Percentiles rank a stretch among this genome's conserved stretches.
phyloP scores from a whole-genome alignment of 2,797 vertebrate species.

The Columba guinea region DNA sequence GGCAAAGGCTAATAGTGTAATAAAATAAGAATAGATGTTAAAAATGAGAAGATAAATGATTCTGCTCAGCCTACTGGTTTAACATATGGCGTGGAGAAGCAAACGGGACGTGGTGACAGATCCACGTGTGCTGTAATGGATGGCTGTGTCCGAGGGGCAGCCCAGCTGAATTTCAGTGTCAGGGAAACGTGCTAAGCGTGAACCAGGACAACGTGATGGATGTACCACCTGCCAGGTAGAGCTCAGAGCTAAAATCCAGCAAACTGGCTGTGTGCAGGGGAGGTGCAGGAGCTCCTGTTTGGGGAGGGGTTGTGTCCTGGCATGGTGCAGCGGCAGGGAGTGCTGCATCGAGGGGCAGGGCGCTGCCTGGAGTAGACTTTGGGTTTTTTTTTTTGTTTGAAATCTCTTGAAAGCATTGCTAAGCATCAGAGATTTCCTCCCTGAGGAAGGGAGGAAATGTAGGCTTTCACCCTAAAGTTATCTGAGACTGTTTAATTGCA shows the following conservation, averaged over 20 bases:
- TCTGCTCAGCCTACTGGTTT: neutral
- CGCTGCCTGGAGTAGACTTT: neutral
- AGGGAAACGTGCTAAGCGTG: neutral
- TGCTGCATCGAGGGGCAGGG: fast-evolving
- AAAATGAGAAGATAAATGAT: slow-evolving; percentile 5
- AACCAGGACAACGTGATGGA: fast-evolving
- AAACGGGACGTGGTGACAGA: neutral
- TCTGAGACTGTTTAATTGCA: neutral
- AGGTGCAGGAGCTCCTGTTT: neutral
- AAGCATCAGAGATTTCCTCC: neutral
- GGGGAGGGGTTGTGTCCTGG: neutral
- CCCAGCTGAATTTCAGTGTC: neutral
- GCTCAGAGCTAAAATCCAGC: neutral
- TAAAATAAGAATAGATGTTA: neutral
- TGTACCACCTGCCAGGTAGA: fast-evolving
- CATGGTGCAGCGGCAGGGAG: neutral
- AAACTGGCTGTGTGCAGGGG: neutral
- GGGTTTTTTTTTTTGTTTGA: neutral
- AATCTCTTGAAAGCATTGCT: neutral
- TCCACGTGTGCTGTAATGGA: fast-evolving
- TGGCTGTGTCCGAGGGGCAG: neutral
- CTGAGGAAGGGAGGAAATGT: neutral
- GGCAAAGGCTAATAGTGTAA: neutral
- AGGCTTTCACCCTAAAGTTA: neutral
- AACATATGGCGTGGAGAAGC: neutral